Percentiles rank a stretch among this genome's conserved stretches.
Conservation (phyloP, 2,888 invertebrate genomes). For the Melanostoma mellinum region DNA sequence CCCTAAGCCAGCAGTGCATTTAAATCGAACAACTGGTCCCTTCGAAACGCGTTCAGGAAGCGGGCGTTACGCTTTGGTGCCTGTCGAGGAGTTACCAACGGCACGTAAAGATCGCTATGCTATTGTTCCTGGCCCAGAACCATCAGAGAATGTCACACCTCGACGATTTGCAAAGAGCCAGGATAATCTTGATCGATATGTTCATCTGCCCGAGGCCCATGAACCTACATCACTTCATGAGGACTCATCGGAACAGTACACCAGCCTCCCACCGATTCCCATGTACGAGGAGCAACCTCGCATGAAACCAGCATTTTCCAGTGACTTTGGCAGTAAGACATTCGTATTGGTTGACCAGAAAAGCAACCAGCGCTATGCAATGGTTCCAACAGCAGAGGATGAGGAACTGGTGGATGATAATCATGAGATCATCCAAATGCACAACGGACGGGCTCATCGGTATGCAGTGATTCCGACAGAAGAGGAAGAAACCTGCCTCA, state of each 20-base stretch:
- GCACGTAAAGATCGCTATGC: slow-evolving; percentile 78
- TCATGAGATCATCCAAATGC: slow-evolving; percentile 82
- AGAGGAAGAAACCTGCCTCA: slow-evolving; percentile 82
- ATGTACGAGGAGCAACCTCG: slow-evolving; percentile 73
- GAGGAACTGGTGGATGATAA: slow-evolving; percentile 82
- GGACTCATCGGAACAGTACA: slow-evolving; percentile 77
- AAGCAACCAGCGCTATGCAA: slow-evolving; percentile 84
- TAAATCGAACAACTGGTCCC: slow-evolving; percentile 71
- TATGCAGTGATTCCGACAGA: slow-evolving; percentile 86
- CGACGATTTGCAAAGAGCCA: slow-evolving; percentile 81
- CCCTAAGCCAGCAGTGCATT: slow-evolving; percentile 57
- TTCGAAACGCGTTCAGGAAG: slow-evolving; percentile 78
- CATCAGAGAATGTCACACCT: slow-evolving; percentile 76
- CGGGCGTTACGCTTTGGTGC: slow-evolving; percentile 83
- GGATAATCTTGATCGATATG: slow-evolving; percentile 79
- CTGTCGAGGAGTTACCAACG: slow-evolving; percentile 81
- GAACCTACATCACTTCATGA: slow-evolving; percentile 79
- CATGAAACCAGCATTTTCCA: slow-evolving; percentile 81
- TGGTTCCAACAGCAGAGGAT: slow-evolving; percentile 86
- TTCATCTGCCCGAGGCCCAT: slow-evolving; percentile 74
- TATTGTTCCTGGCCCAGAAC: slow-evolving; percentile 79
- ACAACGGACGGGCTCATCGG: slow-evolving; percentile 82
- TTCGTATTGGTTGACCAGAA: slow-evolving; percentile 83
- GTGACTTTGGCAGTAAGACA: slow-evolving; percentile 81
- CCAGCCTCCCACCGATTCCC: slow-evolving; percentile 79